Conservation (phyloP, 2,888 invertebrate genomes). For the Andrena flavipes region DNA sequence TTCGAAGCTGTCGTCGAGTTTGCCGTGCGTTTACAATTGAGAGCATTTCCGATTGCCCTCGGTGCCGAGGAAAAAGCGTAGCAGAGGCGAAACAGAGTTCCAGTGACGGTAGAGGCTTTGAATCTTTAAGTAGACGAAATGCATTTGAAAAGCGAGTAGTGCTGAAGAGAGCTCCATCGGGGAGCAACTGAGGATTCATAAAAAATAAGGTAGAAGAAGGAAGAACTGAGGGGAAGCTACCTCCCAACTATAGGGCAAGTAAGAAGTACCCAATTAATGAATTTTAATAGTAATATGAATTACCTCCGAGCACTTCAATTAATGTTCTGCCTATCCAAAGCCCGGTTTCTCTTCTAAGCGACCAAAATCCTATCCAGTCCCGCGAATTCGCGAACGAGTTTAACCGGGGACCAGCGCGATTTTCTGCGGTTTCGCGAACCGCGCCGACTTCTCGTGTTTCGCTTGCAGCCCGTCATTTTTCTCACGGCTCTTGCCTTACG, state of each 20-base stretch:
- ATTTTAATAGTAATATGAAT: no score
- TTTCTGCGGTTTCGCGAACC: constrained; percentile 54
- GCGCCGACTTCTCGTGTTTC: constrained; percentile 59
- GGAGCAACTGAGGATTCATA: not conserved
- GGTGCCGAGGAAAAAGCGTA: not conserved
- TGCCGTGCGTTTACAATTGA: constrained; percentile 5
- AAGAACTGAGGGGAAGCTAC: no score
- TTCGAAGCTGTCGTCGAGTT: constrained; percentile 23
- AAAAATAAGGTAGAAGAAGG: no score
- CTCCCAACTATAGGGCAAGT: no score
- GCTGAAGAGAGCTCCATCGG: not conserved
- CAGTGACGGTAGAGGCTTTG: constrained; percentile 14
- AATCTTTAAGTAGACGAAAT: constrained; percentile 39
- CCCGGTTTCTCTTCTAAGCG: not conserved
- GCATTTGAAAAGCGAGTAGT: not conserved
- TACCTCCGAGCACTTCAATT: no score
- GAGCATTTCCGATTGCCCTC: constrained; percentile 24
- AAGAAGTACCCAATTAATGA: no score
- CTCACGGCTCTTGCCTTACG: constrained; percentile 61
- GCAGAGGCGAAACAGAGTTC: not conserved
- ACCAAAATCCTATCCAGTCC: constrained; percentile 7
- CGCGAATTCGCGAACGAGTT: constrained; percentile 45
- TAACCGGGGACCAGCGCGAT: constrained; percentile 21
- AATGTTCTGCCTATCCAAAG: not conserved
- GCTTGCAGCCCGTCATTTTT: constrained; percentile 47